Base-by-base conservation (phyloP, 2,888 invertebrate genomes). In the Lithophane socia region DNA sequence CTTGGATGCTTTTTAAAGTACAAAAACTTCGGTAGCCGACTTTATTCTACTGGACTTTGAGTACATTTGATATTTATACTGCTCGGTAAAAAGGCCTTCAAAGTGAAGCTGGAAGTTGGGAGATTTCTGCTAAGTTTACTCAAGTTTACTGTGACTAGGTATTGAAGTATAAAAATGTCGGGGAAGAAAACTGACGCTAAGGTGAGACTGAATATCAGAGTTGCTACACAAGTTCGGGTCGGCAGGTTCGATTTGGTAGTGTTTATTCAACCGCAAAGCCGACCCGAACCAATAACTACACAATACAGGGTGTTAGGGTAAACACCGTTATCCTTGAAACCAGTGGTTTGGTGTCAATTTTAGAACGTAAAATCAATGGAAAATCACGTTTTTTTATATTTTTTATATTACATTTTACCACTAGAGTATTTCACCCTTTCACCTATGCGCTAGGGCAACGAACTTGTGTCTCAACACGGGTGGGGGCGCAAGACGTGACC, bases 31-130 rank as follows among this genome's bases (percentile, higher is more conserved):
- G 18, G 71, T 64, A 83, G 73, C 66, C 72, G 73, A 83, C 81
- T 88, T 83, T 88, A 83, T 87, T 88, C 82, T 79, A 75, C 79
- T 73, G 79, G 81, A 83, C 77, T 88, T 81, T 66, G n/a, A 76
- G 69, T 73, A 71, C 69, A 83, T 87, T 75, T 73, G 79, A 85
- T 79, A 83, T 83, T 83, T 83, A 83, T 84, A 68, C 63, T n/a
- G 58, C 69, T 72, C 12, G 12, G 86, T 70, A 66, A 69, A 84
- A 56, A 66, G 47, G 68, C 61, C 69, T 72, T 85, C 29, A 44
- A 69, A 77, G 73, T 70, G 60, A 56, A 67, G 61, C 13, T 61
- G 44, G 13, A 58, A 71, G 49, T 70, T 42, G 47, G 37, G 9
- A 37, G 70, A 77, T 77, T 77, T 70, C 29, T 56, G n/a, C 29